Evolutionary conservation across 2,113 vertebrate genomes (phyloP).

Genomic region (Tretioscincus oriximinensis): DNA sequence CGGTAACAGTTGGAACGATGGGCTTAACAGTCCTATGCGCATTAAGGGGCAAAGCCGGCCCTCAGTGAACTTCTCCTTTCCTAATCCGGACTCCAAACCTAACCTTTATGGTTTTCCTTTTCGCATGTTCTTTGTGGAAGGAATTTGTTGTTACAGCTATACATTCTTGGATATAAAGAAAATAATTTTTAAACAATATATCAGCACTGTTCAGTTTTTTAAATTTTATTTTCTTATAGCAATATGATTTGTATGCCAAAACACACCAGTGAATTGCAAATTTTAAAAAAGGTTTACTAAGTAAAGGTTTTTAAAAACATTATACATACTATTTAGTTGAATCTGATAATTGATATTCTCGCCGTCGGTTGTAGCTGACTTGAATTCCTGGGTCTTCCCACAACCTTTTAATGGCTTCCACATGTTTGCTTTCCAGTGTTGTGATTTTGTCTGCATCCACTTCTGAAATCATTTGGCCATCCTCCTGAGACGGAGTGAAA

Average conservation of each 20-base stretch:
- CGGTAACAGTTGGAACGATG: no score
- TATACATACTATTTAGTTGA: slow-evolving; percentile 84
- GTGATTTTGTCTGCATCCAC: slow-evolving; percentile 81
- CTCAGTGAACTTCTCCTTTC: no score
- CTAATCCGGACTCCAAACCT: no score
- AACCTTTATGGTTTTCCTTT: no score
- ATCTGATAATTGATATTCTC: slow-evolving; percentile 87
- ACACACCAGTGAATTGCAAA: neutral
- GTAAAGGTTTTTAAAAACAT: neutral
- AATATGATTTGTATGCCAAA: neutral
- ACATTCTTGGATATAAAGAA: slow-evolving; percentile 2
- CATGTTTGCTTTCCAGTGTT: slow-evolving; percentile 65
- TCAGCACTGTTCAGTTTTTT: neutral
- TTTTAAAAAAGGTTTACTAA: neutral
- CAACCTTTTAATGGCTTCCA: slow-evolving; percentile 75
- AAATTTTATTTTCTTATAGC: neutral
- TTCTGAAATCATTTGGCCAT: slow-evolving; percentile 73
- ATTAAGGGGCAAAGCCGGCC: no score
- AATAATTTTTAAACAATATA: neutral
- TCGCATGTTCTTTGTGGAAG: no score
- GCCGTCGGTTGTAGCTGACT: slow-evolving; percentile 79
- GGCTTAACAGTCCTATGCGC: no score
- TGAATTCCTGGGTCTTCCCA: slow-evolving; percentile 81
- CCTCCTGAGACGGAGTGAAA: slow-evolving; percentile 57
- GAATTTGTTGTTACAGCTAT: neutral